phyloP scores from a whole-genome alignment of 1,140 invertebrate species.

The Calephelis virginiensis region DNA sequence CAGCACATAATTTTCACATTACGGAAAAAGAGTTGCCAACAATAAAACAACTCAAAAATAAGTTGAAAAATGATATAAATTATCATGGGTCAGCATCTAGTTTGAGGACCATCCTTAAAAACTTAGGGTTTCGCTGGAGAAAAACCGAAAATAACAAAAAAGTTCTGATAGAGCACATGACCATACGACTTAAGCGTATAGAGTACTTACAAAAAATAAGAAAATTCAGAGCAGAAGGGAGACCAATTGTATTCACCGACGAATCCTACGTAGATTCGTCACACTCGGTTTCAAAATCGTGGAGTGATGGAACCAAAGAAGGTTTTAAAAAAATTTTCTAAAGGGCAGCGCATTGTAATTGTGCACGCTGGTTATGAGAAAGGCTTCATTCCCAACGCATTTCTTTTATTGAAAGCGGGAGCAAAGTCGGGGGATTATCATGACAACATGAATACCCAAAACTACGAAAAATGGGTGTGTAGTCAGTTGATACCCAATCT shows the following conservation, averaged over 20 bases:
- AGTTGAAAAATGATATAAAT: constrained; percentile 13
- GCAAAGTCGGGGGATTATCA: no score
- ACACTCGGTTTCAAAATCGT: no score
- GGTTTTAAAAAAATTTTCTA: no score
- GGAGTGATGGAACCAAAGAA: no score
- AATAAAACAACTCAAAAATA: constrained; percentile 13
- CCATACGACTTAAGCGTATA: constrained; percentile 25
- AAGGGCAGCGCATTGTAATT: no score
- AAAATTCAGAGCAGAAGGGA: constrained; percentile 24
- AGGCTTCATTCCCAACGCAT: constrained; percentile 35
- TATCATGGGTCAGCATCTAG: no score
- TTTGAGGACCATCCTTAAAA: constrained; percentile 1
- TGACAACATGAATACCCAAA: no score
- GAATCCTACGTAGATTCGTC: no score
- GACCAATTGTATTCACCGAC: constrained; percentile 24
- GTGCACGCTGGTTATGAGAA: no score
- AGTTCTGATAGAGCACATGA: constrained; percentile 25
- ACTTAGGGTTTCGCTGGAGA: constrained; percentile 31
- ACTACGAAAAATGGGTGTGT: constrained; percentile 31
- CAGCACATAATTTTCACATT: constrained; percentile 29
- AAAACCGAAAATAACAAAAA: constrained; percentile 23
- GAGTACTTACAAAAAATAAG: constrained; percentile 27
- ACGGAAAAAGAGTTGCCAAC: constrained; percentile 14
- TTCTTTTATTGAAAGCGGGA: constrained; percentile 31
- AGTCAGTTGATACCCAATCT: constrained; percentile 36